Evolutionary conservation across 1,140 invertebrate species (phyloP), one percentile per base, ranked within the genome.

Genomic region (Telenomus remus): DNA sequence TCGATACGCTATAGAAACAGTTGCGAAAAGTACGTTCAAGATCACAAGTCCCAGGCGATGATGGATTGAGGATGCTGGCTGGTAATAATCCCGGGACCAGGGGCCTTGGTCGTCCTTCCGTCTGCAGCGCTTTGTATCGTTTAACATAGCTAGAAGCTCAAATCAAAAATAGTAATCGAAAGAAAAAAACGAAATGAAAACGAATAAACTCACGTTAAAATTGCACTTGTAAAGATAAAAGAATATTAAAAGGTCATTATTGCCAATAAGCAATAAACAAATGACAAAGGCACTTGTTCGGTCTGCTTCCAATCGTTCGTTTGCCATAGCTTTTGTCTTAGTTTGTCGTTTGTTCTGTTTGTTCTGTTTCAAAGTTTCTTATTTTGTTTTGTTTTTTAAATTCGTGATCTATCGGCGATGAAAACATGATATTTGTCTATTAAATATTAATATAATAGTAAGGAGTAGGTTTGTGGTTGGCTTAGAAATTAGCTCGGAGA

Each of bases 401-500:
- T 43, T 75, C 57, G 53, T 55, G 51, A 54, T 42, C 47, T 48
- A 72, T 68, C 55, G 66, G 54, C 53, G 54, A 53, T 64, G 61
- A 55, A 57, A 65, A 56, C 48, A 54, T 56, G 53, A 60, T 46
- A 78, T 61, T 15, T 72, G 68, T 49, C 39, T 57, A 51, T 48
- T 70, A 60, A 35, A 53, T 43, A 69, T 15, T 60, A 59, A 59
- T 61, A 47, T 49, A 42, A 64, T 76, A 69, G 9, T 56, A 51
- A 51, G 47, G 47, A 66, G 33, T 46, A 39, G 64, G 39, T 50
- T n/a, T n/a, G n/a, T n/a, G n/a, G 34, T 54, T 34, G 53, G 39
- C 11, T 55, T 82, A 76, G 72, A 54, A 81, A 80, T 57, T 88
- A 85, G 75, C 81, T 83, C 16, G 84, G 78, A 59, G 88, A 88